phyloP scores from a whole-genome alignment of 2,888 invertebrate genomes.

The Melangyna quadrimaculata region DNA sequence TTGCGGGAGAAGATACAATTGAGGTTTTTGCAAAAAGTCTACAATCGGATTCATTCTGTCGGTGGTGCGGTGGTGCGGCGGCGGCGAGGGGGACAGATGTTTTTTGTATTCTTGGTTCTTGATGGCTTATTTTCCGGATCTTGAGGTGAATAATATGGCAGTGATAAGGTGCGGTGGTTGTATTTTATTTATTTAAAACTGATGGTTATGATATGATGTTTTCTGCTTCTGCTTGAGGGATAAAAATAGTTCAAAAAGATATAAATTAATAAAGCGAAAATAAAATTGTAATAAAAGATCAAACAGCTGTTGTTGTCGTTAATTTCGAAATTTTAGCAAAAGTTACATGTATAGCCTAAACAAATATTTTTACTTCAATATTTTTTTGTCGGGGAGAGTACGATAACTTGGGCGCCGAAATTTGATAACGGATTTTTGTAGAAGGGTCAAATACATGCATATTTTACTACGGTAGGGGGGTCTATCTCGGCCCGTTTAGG shows the following conservation, averaged over 20 bases:
- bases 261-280: not conserved
- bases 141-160: not conserved
- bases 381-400: no score
- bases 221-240: not conserved
- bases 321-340: not conserved
- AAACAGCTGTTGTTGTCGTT: not conserved
- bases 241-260: not conserved
- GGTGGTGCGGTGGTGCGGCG: no score
- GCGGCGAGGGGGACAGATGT: not conserved
- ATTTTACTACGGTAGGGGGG: no score
- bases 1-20: conserved; percentile 21
- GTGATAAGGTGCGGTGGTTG: not conserved
- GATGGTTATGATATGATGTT: not conserved
- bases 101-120: not conserved
- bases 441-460: no score
- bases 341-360: not conserved
- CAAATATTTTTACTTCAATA: no score
- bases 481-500: no score
- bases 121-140: not conserved
- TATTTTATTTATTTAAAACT: not conserved
- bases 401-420: no score
- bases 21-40: conserved; percentile 14
- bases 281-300: not conserved
- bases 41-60: conserved; percentile 32
- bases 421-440: no score